Evolutionary conservation across 92 coral and sea anemone species (phyloP).

Genomic region (Umimayanthus kanabou): DNA sequence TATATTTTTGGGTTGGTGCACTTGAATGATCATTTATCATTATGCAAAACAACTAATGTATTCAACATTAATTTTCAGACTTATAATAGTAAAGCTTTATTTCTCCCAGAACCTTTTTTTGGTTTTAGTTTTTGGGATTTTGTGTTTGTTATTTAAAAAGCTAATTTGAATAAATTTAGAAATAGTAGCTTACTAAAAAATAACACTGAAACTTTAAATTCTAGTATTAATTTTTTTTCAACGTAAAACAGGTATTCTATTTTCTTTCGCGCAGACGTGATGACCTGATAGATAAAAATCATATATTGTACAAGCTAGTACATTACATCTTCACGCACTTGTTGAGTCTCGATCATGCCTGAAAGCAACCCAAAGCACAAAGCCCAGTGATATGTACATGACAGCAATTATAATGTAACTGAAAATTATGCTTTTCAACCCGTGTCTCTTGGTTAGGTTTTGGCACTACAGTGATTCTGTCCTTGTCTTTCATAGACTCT

Average conservation of each 20-base stretch:
- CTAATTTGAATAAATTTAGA: conserved; percentile 8
- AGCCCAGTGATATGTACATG: not conserved
- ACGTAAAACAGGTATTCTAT: not conserved
- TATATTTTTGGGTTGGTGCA: not conserved
- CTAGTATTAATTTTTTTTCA: not conserved
- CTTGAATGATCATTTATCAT: not conserved
- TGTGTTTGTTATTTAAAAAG: not conserved
- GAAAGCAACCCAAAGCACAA: not conserved
- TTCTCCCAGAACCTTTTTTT: not conserved
- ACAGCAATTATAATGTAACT: not conserved
- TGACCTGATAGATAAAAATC: not conserved
- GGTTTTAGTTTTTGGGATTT: conserved; percentile 13
- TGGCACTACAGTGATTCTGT: conserved; percentile 3
- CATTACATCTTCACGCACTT: not conserved
- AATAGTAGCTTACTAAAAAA: conserved; percentile 11
- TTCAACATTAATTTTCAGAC: not conserved
- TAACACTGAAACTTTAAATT: not conserved
- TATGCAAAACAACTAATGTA: not conserved
- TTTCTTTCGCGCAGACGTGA: not conserved
- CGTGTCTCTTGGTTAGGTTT: conserved; percentile 25
- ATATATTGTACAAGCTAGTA: no score
- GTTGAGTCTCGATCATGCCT: conserved; percentile 1
- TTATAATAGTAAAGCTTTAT: not conserved
- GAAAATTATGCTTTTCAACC: conserved; percentile 30
- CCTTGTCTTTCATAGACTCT: conserved; percentile 53